These are phyloP conservation scores for Seira sanloemensis DNA, from an alignment of 2,888 invertebrate genomes.

Conservation along the genomic window DNA sequence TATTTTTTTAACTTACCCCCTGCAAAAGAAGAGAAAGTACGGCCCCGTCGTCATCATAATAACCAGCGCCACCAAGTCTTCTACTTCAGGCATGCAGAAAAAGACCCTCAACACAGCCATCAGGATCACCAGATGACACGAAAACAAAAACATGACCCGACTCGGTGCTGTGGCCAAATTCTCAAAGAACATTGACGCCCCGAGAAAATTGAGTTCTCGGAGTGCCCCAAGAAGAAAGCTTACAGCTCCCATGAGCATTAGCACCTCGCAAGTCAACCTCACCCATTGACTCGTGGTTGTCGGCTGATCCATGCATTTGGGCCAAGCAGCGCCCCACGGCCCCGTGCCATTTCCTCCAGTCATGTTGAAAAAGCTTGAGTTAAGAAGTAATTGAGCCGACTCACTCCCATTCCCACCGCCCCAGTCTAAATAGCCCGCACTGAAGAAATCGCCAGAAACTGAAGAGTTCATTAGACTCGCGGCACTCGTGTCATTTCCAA, in stretches of 20 bases:
- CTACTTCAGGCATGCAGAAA: constrained; percentile 89
- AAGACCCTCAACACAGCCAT: constrained; percentile 88
- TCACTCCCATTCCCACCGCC: constrained; percentile 14
- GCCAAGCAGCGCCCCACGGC: constrained; percentile 39
- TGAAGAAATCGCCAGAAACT: constrained; percentile 9
- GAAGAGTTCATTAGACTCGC: not conserved
- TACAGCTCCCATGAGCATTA: constrained; percentile 88
- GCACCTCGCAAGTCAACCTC: constrained; percentile 86
- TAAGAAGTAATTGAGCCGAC: not conserved
- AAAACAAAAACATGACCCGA: constrained; percentile 94
- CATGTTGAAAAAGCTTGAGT: constrained; percentile 11
- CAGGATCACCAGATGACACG: constrained; percentile 90
- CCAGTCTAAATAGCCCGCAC: constrained; percentile 12
- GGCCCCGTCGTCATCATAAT: constrained; percentile 97
- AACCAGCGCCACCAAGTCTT: constrained; percentile 93
- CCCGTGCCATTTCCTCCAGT: constrained; percentile 28
- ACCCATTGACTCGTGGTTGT: constrained; percentile 80
- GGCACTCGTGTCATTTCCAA: constrained; percentile 69
- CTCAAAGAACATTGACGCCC: constrained; percentile 94
- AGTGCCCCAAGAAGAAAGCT: constrained; percentile 90
- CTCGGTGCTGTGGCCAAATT: constrained; percentile 93
- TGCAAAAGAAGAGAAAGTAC: constrained; percentile 97
- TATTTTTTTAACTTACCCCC: constrained; percentile 76
- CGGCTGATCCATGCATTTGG: constrained; percentile 57
- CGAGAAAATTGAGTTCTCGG: constrained; percentile 92